Evolutionary conservation across 1,140 invertebrate species (phyloP).

Genomic region (Diorhabda elongata): DNA sequence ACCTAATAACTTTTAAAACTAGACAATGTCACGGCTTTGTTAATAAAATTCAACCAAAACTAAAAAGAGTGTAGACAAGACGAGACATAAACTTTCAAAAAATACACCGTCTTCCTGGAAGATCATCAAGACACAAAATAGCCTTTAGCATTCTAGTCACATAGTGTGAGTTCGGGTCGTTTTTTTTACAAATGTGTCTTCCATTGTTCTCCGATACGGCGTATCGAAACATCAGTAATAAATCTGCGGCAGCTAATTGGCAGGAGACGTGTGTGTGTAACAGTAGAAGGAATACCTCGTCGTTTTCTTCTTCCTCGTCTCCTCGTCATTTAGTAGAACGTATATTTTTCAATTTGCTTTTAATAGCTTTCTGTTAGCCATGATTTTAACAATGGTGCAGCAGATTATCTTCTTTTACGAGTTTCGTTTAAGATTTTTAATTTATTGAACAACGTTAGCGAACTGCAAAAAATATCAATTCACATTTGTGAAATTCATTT

Average conservation of each 20-base stretch:
- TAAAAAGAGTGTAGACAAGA: background rate
- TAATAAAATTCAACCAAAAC: background rate
- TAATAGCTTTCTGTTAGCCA: too few relatives aligned
- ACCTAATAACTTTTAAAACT: too few relatives aligned
- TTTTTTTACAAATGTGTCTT: conserved; percentile 18
- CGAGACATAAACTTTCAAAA: background rate
- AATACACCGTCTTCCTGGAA: conserved; percentile 9
- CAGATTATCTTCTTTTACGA: too few relatives aligned
- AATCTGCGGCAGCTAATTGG: conserved; percentile 29
- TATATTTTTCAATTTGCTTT: too few relatives aligned
- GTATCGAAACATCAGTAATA: conserved; percentile 31
- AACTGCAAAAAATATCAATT: too few relatives aligned
- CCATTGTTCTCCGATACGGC: conserved; percentile 29
- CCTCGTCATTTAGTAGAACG: too few relatives aligned
- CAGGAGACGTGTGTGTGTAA: conserved; percentile 28
- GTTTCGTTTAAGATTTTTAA: too few relatives aligned
- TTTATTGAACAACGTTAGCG: too few relatives aligned
- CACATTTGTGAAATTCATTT: too few relatives aligned
- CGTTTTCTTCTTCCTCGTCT: background rate
- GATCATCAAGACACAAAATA: background rate
- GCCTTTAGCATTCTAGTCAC: conserved; percentile 18
- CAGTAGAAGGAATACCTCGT: conserved; percentile 12
- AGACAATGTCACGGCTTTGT: background rate
- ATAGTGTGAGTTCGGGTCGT: conserved; percentile 14
- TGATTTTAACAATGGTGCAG: too few relatives aligned